phyloP scores from a whole-genome alignment of 2,797 vertebrate genomes.

The Labeo calbasu region DNA sequence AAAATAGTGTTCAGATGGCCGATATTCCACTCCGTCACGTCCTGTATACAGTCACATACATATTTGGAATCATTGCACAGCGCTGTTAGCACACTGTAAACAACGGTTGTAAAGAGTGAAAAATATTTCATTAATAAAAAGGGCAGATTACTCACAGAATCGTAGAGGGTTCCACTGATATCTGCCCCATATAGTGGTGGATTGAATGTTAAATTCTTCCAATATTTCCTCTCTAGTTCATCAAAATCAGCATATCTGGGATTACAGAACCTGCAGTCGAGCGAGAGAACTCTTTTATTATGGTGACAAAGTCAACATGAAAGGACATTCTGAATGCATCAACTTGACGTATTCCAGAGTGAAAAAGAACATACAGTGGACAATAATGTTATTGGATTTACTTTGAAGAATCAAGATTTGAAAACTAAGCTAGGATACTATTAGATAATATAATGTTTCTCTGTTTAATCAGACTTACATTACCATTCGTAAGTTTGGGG shows the following conservation, averaged over 20 bases:
- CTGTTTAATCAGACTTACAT: neutral
- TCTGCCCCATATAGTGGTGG: constrained; percentile 95
- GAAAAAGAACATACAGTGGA: neutral
- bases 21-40: constrained; percentile 93
- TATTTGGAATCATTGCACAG: neutral
- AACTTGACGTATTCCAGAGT: neutral
- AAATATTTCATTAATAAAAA: neutral
- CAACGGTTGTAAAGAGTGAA: neutral
- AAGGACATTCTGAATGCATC: neutral
- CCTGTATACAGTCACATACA: constrained; percentile 69
- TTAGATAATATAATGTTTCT: too few species aligned
- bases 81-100: neutral
- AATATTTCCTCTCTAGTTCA: constrained; percentile 96
- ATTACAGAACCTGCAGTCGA: constrained; percentile 84
- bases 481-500: neutral
- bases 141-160: constrained; percentile 79
- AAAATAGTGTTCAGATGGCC: constrained; percentile 90
- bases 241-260: constrained; percentile 91
- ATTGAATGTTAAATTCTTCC: constrained; percentile 97
- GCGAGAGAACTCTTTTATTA: neutral
- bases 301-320: neutral
- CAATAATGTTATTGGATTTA: neutral
- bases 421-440: neutral
- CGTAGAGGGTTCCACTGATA: constrained; percentile 92
- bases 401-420: neutral